These are phyloP conservation scores for Malurus alboscapulatus DNA, from an alignment of 2,113 vertebrate species.

Conservation along the genomic window DNA sequence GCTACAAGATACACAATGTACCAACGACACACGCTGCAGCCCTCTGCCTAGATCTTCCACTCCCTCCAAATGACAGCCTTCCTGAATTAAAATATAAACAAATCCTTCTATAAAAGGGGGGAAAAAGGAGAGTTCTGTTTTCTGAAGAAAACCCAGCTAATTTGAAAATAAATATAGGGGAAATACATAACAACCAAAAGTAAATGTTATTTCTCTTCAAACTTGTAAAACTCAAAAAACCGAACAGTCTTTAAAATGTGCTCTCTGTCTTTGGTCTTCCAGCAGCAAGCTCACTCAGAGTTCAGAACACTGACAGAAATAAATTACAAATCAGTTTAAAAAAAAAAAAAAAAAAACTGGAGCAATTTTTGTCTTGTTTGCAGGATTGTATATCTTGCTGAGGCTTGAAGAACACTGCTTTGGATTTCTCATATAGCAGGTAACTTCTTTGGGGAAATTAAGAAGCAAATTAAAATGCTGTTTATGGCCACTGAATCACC, in stretches of 20 bases:
- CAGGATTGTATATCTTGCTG: not conserved
- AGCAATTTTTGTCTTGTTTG: slow-evolving; percentile 14
- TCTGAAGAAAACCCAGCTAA: slow-evolving; percentile 49
- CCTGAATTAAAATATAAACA: slow-evolving; percentile 35
- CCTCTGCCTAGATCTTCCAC: not conserved
- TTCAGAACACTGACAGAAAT: not conserved
- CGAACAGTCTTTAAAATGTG: slow-evolving; percentile 47
- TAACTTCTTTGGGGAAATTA: slow-evolving; percentile 7
- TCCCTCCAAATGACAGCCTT: not conserved
- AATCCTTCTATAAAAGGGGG: not conserved
- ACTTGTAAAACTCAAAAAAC: not conserved
- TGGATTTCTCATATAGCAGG: not conserved
- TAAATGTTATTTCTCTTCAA: slow-evolving; percentile 22
- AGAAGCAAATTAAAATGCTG: slow-evolving; percentile 6
- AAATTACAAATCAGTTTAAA: not conserved
- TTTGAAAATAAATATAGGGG: slow-evolving; percentile 58
- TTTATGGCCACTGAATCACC: not conserved
- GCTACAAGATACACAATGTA: not conserved
- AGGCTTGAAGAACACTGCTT: not conserved
- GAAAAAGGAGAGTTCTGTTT: slow-evolving; percentile 46
- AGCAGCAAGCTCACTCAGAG: slow-evolving; percentile 10
- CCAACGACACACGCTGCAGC: not conserved
- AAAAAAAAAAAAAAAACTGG: not conserved
- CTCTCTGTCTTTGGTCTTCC: slow-evolving; percentile 35
- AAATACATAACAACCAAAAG: slow-evolving; percentile 39